Base-by-base conservation (phyloP, 2,888 invertebrate species). In the Rhingia rostrata region DNA sequence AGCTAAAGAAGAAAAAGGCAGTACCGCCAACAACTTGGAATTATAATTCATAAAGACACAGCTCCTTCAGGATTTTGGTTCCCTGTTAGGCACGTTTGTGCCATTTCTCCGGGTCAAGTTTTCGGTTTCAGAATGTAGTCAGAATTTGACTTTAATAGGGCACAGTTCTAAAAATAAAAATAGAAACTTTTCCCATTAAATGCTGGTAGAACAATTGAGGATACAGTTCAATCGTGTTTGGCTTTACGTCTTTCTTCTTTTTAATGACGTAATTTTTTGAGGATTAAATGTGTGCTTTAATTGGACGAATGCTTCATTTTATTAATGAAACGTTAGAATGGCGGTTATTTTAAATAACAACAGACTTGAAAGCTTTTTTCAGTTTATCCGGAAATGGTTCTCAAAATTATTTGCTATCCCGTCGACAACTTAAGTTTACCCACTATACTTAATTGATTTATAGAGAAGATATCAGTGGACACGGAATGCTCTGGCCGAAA, bases 71-170 rank as follows among this genome's bases (percentile, higher is more conserved):
- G 77, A 61, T 67, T 86, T 75, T 86, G 58, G 82, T 73, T 86
- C 69, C 70, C 86, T 84, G 85, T 87, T 87, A 87, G 82, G 85
- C 87, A 87, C 87, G 87, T 87, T 86, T 86, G 86, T 86, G 75
- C 87, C 54, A 87, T 78, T 86, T 87, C 86, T 86, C 54, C 85
- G 72, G 79, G 86, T 86, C 86, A 86, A 86, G 81, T 86, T 84
- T 84, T 80, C 54, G 47, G 74, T 69, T 66, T 70, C 37, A 70
- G 58, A 74, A 47, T 54, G 56, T 54, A 49, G 37, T 64, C 43
- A 66, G 41, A 53, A 77, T 7, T 32, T 37, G 43, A 58, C 69
- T 75, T 75, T 72, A 77, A 72, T 82, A 49, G 77, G 64, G 37
- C 51, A 61, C 43, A 39, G 7, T 49, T n/a, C 54, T 67, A 78